Conservation (phyloP, 1,140 invertebrate species). For the Leptinotarsa lineolata region DNA sequence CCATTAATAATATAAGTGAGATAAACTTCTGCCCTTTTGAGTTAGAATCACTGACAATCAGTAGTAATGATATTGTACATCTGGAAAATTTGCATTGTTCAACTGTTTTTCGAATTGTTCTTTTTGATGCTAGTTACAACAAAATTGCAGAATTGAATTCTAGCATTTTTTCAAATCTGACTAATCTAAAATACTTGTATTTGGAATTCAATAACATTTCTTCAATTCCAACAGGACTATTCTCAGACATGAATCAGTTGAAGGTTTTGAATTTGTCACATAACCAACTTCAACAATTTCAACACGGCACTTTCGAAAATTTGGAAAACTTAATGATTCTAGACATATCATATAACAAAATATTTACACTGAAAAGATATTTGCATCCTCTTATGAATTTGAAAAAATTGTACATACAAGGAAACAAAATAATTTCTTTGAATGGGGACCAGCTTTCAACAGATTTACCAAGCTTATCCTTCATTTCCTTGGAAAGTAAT, state of each 20-base stretch:
- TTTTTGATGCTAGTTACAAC: conserved; percentile 5
- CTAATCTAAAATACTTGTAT: not conserved
- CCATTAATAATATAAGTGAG: conserved; percentile 17
- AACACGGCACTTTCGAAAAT: conserved; percentile 16
- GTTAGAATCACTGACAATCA: not conserved
- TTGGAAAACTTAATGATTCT: not conserved
- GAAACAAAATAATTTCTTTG: conserved; percentile 13
- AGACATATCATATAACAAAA: conserved; percentile 13
- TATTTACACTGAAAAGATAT: not conserved
- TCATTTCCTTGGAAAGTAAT: conserved; percentile 16
- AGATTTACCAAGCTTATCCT: not conserved
- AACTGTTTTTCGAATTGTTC: not conserved
- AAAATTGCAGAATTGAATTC: not conserved
- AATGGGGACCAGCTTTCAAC: conserved; percentile 9
- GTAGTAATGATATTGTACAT: not conserved
- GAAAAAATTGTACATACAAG: not conserved
- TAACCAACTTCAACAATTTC: conserved; percentile 11
- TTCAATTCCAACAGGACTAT: conserved; percentile 13
- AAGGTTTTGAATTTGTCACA: conserved; percentile 11
- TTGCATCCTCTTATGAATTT: conserved; percentile 1
- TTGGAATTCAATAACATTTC: conserved; percentile 18
- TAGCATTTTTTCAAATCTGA: not conserved
- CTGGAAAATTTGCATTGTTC: not conserved
- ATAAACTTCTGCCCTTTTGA: not conserved
- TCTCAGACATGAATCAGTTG: not conserved